Evolutionary conservation across 2,797 vertebrate species (phyloP).

Genomic region (Oceanodroma leucorhoa): DNA sequence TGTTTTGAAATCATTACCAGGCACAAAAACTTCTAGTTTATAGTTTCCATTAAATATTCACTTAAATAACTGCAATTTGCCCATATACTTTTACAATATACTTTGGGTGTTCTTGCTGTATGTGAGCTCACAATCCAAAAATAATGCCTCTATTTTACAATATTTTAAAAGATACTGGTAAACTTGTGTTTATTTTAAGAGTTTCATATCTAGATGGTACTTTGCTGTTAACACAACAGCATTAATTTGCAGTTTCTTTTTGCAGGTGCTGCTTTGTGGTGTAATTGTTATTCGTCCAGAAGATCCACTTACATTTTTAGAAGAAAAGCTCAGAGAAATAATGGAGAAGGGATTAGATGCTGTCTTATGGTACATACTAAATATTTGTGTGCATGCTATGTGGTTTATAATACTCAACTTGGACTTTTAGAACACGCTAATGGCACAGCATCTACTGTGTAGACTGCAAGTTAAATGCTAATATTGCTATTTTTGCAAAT

Average conservation of each 20-base stretch:
- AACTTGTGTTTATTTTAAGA: neutral
- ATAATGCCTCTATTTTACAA: neutral
- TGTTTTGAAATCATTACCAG: neutral
- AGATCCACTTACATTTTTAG: slow-evolving; percentile 78
- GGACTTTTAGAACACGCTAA: neutral
- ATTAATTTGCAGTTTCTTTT: slow-evolving; percentile 30
- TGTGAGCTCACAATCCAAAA: neutral
- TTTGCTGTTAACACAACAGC: neutral
- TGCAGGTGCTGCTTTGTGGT: slow-evolving; percentile 75
- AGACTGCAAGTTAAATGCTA: neutral
- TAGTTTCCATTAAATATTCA: neutral
- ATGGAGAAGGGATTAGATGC: slow-evolving; percentile 69
- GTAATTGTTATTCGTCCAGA: slow-evolving; percentile 72
- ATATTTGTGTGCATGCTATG: neutral
- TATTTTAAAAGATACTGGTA: neutral
- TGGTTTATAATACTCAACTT: neutral
- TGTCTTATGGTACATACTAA: slow-evolving; percentile 71
- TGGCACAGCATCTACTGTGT: neutral
- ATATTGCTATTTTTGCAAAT: neutral
- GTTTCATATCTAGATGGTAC: neutral
- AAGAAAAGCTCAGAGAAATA: slow-evolving; percentile 74
- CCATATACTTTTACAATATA: neutral
- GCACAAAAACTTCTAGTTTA: neutral
- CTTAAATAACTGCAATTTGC: neutral
- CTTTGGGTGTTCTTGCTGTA: neutral